These are phyloP conservation scores for Eupithecia pulchellata DNA, from an alignment of 2,888 invertebrate genomes.

Conservation along the genomic window DNA sequence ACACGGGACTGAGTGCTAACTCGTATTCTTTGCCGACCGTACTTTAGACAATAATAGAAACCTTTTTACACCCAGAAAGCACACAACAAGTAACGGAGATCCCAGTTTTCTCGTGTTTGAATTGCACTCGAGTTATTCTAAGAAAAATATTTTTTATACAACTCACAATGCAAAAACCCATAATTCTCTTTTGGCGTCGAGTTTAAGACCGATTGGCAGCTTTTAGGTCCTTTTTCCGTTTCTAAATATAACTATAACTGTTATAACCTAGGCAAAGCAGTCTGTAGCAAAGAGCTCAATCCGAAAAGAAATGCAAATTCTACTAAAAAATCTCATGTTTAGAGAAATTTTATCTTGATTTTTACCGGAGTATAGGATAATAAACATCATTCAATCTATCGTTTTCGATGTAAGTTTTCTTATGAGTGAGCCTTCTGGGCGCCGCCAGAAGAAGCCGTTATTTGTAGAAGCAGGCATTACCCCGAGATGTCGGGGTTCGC, in stretches of 20 bases:
- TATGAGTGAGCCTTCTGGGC: neutral
- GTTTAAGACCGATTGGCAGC: neutral
- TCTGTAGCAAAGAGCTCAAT: no score
- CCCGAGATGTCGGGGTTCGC: conserved; percentile 36
- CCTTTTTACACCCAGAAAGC: neutral
- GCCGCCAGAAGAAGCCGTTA: neutral
- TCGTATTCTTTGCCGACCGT: conserved; percentile 8
- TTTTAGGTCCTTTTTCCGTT: no score
- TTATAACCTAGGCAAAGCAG: no score
- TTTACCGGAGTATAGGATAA: no score
- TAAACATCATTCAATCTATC: no score
- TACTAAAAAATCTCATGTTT: neutral
- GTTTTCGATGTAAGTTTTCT: neutral
- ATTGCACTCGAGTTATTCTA: neutral
- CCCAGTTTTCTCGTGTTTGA: neutral
- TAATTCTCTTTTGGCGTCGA: neutral
- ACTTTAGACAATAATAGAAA: neutral
- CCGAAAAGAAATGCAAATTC: neutral
- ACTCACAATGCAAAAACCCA: neutral
- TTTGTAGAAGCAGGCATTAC: neutral
- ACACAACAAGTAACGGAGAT: neutral
- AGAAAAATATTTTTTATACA: neutral
- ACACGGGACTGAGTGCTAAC: conserved; percentile 2
- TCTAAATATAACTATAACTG: no score
- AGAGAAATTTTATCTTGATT: no score